phyloP scores from a whole-genome alignment of 2,797 vertebrate genomes.

The Glossophaga mutica region DNA sequence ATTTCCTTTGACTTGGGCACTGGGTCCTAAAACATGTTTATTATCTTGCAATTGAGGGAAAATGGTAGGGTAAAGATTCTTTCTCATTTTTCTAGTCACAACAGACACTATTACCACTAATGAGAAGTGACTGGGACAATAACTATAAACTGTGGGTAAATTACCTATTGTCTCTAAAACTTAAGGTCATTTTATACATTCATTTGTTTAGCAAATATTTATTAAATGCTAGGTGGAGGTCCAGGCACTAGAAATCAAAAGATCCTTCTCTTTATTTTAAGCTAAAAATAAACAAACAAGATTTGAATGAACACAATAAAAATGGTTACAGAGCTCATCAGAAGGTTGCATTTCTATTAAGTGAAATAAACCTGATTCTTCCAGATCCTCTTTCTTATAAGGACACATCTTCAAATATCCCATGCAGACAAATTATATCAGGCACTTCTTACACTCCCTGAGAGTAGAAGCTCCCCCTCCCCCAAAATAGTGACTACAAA shows the following conservation, averaged over 20 bases:
- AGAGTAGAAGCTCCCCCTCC: background rate
- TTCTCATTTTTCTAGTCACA: background rate
- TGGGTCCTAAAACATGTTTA: background rate
- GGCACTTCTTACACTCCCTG: constrained; percentile 52
- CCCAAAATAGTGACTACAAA: background rate
- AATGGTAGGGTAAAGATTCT: background rate
- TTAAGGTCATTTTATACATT: background rate
- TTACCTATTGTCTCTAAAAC: background rate
- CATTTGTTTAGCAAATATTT: background rate
- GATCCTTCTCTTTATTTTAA: background rate
- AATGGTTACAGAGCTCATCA: constrained; percentile 68
- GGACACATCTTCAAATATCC: constrained; percentile 71
- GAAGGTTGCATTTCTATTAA: constrained; percentile 44
- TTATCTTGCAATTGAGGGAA: background rate
- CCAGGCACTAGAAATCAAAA: background rate
- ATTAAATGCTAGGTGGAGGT: background rate
- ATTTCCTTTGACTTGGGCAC: background rate
- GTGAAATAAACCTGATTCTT: constrained; percentile 69
- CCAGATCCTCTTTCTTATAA: constrained; percentile 73
- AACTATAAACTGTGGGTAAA: background rate
- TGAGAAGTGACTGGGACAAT: background rate
- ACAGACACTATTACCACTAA: background rate
- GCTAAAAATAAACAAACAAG: constrained; percentile 34
- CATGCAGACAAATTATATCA: constrained; percentile 60
- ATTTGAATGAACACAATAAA: constrained; percentile 72